Conservation (phyloP, 2,113 vertebrate species). For the Amphilophus citrinellus region DNA sequence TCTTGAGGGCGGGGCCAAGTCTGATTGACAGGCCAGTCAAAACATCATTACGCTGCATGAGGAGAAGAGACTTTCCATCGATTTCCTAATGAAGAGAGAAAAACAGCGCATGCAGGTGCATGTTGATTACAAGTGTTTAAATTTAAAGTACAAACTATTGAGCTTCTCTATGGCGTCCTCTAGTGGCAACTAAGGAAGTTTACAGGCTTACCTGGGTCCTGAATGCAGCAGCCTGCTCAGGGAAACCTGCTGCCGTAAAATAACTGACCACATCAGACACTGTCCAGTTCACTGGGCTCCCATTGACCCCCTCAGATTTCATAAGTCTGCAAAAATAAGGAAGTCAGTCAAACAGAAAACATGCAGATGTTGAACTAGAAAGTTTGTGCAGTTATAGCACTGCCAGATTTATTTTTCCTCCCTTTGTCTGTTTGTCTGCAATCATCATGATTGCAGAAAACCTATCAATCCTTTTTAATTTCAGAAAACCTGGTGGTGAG, state of each 20-base stretch:
- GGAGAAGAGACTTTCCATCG: slow-evolving; percentile 89
- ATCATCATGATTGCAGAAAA: neutral
- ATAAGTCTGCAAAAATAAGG: slow-evolving; percentile 73
- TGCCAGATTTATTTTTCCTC: neutral
- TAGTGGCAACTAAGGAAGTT: slow-evolving; percentile 26
- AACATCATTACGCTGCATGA: slow-evolving; percentile 91
- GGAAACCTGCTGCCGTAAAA: slow-evolving; percentile 87
- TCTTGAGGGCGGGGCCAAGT: slow-evolving; percentile 90
- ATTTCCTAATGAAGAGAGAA: slow-evolving; percentile 84
- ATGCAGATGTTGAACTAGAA: neutral
- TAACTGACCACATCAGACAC: slow-evolving; percentile 89
- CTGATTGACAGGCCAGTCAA: slow-evolving; percentile 90
- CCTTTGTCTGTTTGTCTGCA: neutral
- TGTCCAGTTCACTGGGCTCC: slow-evolving; percentile 86
- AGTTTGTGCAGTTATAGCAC: neutral
- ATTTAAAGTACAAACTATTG: neutral
- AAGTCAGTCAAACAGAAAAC: neutral
- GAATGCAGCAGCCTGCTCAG: slow-evolving; percentile 89
- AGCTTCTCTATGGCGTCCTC: slow-evolving; percentile 29
- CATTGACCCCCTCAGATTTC: slow-evolving; percentile 78
- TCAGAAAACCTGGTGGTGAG: neutral
- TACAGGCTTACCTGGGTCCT: slow-evolving; percentile 84
- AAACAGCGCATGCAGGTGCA: slow-evolving; percentile 1
- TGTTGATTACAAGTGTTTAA: slow-evolving; percentile 6
- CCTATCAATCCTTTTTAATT: neutral